These are phyloP conservation scores for Fragum whitleyi DNA, from an alignment of 2,888 invertebrate species.

Conservation along the genomic window DNA sequence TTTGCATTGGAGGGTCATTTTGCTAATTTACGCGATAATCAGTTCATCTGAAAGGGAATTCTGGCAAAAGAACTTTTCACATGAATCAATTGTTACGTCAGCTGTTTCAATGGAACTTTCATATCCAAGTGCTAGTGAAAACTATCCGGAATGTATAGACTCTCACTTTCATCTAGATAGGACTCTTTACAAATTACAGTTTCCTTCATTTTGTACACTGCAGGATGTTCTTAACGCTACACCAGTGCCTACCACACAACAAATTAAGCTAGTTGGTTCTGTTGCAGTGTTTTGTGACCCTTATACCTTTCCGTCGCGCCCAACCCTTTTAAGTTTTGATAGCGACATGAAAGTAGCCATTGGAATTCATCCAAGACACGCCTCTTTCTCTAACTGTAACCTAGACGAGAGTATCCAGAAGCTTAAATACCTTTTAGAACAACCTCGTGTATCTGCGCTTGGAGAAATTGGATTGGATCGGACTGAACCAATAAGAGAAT, in stretches of 20 bases:
- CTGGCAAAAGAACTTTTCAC: slow-evolving; percentile 9
- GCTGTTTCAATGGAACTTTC: background rate
- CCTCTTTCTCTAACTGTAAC: background rate
- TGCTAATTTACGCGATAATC: background rate
- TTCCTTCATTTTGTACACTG: too few relatives aligned
- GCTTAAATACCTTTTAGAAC: background rate
- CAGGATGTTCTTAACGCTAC: too few relatives aligned
- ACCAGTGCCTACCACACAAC: too few relatives aligned
- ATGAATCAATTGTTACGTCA: too few relatives aligned
- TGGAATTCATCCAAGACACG: slow-evolving; percentile 33
- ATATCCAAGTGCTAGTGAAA: too few relatives aligned
- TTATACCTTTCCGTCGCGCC: slow-evolving; percentile 12
- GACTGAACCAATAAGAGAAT: too few relatives aligned
- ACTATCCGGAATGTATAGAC: too few relatives aligned
- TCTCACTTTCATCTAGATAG: too few relatives aligned
- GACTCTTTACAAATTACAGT: too few relatives aligned
- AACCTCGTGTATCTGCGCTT: slow-evolving; percentile 18
- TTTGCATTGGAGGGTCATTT: slow-evolving; percentile 27
- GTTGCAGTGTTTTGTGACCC: slow-evolving; percentile 25
- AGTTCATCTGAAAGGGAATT: background rate
- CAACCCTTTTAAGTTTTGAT: too few relatives aligned
- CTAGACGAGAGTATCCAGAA: background rate
- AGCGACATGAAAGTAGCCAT: background rate
- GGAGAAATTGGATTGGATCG: slow-evolving; percentile 40
- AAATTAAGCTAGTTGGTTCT: slow-evolving; percentile 21